Conservation (phyloP, 1,140 invertebrate species). For the Bursaphelenchus mucronatus region DNA sequence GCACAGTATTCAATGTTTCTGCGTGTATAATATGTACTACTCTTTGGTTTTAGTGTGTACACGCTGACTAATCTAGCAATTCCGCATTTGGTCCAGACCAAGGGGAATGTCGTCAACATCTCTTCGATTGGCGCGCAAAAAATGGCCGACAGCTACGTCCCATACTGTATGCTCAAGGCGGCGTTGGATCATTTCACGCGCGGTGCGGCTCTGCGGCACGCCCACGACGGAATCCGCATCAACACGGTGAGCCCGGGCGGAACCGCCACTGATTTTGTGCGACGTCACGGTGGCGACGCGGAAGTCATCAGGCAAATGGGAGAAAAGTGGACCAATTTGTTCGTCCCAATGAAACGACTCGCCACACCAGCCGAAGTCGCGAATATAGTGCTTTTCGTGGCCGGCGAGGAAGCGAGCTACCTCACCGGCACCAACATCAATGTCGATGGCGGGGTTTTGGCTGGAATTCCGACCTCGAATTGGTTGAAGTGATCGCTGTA, state of each 20-base stretch:
- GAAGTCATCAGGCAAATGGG: background rate
- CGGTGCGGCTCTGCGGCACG: slow-evolving; percentile 10
- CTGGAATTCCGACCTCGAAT: no score
- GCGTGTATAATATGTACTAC: no score
- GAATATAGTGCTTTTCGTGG: slow-evolving; percentile 9
- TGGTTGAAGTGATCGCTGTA: no score
- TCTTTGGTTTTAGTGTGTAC: slow-evolving; percentile 1
- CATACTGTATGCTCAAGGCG: slow-evolving; percentile 8
- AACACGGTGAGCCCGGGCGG: slow-evolving; percentile 8
- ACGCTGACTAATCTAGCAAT: slow-evolving; percentile 19
- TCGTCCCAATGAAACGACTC: slow-evolving; percentile 4
- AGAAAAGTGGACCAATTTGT: background rate
- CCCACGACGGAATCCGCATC: slow-evolving; percentile 1
- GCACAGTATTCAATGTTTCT: no score
- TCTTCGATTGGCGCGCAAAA: slow-evolving; percentile 15
- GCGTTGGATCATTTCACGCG: slow-evolving; percentile 25
- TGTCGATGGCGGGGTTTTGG: no score
- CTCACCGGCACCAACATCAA: background rate
- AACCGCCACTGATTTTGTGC: background rate
- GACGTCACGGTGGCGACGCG: background rate
- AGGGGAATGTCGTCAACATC: slow-evolving; percentile 24
- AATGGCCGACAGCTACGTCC: background rate
- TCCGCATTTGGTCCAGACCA: slow-evolving; percentile 28
- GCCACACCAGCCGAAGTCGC: background rate
- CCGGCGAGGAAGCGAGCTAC: background rate